Conservation (phyloP, 2,113 vertebrate genomes). For the Festucalex cinctus region DNA sequence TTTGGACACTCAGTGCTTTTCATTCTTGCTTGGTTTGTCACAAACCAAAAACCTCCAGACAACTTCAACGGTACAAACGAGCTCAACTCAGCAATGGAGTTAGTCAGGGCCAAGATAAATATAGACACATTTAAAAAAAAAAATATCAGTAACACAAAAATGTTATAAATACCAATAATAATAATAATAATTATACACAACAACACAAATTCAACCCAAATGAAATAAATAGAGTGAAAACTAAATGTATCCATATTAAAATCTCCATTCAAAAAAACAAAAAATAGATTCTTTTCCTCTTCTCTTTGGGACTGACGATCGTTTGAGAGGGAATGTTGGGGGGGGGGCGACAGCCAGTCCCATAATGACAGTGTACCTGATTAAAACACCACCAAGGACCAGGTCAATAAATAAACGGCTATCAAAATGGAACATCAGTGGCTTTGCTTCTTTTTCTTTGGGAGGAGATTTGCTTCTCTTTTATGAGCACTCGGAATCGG, state of each 20-base stretch:
- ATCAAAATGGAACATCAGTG: slow-evolving; percentile 60
- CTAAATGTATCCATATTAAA: slow-evolving; percentile 72
- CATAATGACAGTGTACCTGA: slow-evolving; percentile 77
- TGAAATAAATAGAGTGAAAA: slow-evolving; percentile 78
- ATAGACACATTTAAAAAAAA: slow-evolving; percentile 67
- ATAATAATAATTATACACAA: slow-evolving; percentile 55
- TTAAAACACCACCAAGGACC: slow-evolving; percentile 70
- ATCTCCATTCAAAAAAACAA: slow-evolving; percentile 66
- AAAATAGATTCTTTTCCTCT: slow-evolving; percentile 68
- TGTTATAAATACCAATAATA: slow-evolving; percentile 73
- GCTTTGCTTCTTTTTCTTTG: slow-evolving; percentile 47
- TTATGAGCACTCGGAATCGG: slow-evolving; percentile 82
- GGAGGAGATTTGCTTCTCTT: slow-evolving; percentile 26
- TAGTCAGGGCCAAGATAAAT: slow-evolving; percentile 59
- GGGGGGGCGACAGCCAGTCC: slow-evolving; percentile 39
- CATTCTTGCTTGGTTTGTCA: slow-evolving; percentile 56
- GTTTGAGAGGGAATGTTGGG: slow-evolving; percentile 14
- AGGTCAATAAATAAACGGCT: slow-evolving; percentile 76
- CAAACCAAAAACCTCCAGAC: slow-evolving; percentile 53
- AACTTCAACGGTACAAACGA: slow-evolving; percentile 53
- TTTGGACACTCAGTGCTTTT: slow-evolving; percentile 78
- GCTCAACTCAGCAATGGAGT: slow-evolving; percentile 64
- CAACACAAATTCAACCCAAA: slow-evolving; percentile 58
- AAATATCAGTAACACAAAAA: slow-evolving; percentile 66
- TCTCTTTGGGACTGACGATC: slow-evolving; percentile 61